Evolutionary conservation across 2,113 vertebrate species (phyloP).

Genomic region (Peromyscus maniculatus): DNA sequence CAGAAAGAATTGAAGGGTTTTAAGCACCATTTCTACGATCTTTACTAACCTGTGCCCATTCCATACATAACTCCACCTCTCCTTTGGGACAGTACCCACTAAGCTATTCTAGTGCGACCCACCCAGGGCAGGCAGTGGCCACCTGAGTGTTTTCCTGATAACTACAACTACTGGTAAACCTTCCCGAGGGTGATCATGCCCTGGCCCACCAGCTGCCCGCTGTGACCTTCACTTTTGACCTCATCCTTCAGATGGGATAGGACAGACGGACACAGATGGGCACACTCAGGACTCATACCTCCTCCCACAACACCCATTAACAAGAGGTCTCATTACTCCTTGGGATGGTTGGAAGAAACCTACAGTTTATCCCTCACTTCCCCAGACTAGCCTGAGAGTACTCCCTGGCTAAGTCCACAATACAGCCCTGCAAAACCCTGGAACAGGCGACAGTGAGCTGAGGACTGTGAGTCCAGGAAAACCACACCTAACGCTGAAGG

Average conservation of each 20-base stretch:
- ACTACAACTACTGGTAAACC: background rate
- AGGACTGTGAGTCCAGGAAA: background rate
- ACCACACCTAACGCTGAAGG: background rate
- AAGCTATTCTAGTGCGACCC: background rate
- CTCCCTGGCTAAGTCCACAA: background rate
- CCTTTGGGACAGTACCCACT: background rate
- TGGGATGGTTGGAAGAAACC: rapidly evolving
- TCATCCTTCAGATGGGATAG: background rate
- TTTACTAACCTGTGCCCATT: background rate
- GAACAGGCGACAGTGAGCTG: background rate
- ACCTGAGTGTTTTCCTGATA: too few relatives aligned
- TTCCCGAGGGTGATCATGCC: background rate
- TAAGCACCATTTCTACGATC: background rate
- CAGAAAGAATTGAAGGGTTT: background rate
- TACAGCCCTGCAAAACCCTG: background rate
- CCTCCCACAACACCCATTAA: background rate
- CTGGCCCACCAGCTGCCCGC: background rate
- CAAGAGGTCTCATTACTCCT: background rate
- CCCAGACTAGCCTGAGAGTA: background rate
- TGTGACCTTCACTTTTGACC: background rate
- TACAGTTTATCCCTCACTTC: background rate
- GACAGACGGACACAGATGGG: background rate
- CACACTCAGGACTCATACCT: background rate
- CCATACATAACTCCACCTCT: background rate
- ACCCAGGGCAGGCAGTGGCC: background rate